Evolutionary conservation across 1,140 invertebrate species (phyloP), one percentile per base, ranked within the genome.

Genomic region (Xylocopa sonorina): DNA sequence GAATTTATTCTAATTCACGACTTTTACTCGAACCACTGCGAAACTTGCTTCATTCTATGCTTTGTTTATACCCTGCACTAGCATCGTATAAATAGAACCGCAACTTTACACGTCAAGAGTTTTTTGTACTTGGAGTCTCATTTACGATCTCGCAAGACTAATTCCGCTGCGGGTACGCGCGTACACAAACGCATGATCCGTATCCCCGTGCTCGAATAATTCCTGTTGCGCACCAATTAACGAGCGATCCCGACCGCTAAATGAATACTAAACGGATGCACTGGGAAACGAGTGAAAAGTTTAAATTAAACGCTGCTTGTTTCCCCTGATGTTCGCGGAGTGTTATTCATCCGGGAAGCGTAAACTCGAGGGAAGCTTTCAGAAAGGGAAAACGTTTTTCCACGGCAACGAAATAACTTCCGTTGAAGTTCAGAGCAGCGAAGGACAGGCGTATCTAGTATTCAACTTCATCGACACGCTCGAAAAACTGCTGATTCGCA

Each of bases 211-310:
- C 27, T 46, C 51, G 16, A 27, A 46, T 43, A 78, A 78, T 71
- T 71, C 67, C 43, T 71, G 18, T 71, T 78, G 67, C 66, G 53
- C 62, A 67, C 75, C 75, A 78, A 73, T 78, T 73, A 73, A 78
- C 58, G 77, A 48, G 7, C 68, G 51, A 69, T 69, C 32, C 55
- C 16, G 10, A 16, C 18, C 21, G 34, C 27, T 57, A 6, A 21
- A 41, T 21, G 75, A 78, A 78, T 71, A 32, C 55, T 78, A 78
- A 78, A 55, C n/a, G 64, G 72, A 27, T 41, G 29, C 48, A 38
- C 43, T 21, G 66, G 43, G 55, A 71, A 71, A 34, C 66, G 66
- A 71, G 62, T 50, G 66, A 51, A 60, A 60, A 78, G 14, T 71
- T 71, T 78, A 62, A 78, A 78, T 78, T 69, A 78, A 41, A 12